Base-by-base conservation (phyloP, 2,797 vertebrate genomes). In the Acipenser transmontanus region DNA sequence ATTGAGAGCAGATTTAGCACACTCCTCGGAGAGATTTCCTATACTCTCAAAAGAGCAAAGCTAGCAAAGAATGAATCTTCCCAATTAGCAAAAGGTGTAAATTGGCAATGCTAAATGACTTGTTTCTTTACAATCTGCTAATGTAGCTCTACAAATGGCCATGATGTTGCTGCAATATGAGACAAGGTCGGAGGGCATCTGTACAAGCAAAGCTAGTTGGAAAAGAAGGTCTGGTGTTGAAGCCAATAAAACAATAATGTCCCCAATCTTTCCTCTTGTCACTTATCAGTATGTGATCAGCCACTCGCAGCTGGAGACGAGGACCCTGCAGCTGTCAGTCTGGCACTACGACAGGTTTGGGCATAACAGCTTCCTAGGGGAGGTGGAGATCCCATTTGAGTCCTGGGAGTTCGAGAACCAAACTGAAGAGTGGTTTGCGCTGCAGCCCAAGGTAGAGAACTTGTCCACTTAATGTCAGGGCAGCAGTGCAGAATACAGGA, bases 331-430 rank as follows among this genome's bases (percentile, higher is more conserved):
- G 82, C 86, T 97, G 63, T 96, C 96, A 1, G 93, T 99, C 70
- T 99, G 97, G 97, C 97, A 99, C 79, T 91, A 97, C 65, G 97
- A 98, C 85, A 91, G 95, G 4, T 98, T 99, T 71, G 95, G 95
- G 71, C 92, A 72, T 69, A 99, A 99, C 84, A 95, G 87, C 78
- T 99, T 99, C 84, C 88, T 99, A 34, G 97, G 97, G 54, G 95
- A 99, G 84, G 93, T 95, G 77, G 95, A 98, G 85, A 87, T 98
- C 81, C 91, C 92, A 65, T 94, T 99, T 1, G 97, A 99, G 73
- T 93, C 94, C 66, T 96, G 94, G 93, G 93, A 97, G 85, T 95
- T 98, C 20, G 94, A 98, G 80, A 92, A 91, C 65, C 85, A 92
- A 67, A 77, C 85, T 0, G 93, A 98, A 73, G 93, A 95, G 65